A percentile compares a stretch with the other conserved stretches of the same genome.
Conservation (phyloP, 2,888 invertebrate species). For the Salticus scenicus region DNA sequence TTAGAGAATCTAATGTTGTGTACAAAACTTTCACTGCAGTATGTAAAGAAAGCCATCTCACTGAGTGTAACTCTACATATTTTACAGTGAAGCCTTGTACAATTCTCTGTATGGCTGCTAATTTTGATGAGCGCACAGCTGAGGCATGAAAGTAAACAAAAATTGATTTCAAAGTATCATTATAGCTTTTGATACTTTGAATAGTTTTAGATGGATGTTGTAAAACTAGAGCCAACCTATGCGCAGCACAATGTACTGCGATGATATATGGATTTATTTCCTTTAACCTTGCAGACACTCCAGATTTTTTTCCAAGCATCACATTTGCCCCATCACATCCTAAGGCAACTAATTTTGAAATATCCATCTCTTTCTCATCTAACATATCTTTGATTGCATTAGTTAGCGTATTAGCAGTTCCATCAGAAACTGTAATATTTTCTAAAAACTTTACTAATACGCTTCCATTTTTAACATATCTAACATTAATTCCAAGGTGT, state of each 20-base stretch:
- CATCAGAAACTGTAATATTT: neutral
- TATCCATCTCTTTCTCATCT: neutral
- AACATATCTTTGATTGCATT: neutral
- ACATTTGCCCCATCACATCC: neutral
- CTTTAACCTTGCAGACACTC: neutral
- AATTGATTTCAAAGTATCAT: neutral
- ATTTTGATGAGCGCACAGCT: neutral
- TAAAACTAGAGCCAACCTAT: neutral
- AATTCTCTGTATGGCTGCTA: neutral
- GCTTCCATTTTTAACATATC: neutral
- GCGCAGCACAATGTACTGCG: neutral
- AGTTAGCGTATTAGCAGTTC: neutral
- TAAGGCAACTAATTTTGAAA: neutral
- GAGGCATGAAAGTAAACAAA: conserved; percentile 16
- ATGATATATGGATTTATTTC: neutral
- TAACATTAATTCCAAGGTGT: neutral
- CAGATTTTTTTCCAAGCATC: neutral
- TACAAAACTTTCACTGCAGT: no score
- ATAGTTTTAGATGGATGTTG: neutral
- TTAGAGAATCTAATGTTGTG: no score
- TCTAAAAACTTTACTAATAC: neutral
- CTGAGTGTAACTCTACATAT: no score
- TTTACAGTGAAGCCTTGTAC: neutral
- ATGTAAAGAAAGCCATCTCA: no score
- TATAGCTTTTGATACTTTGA: neutral